Conservation (phyloP, 2,888 invertebrate genomes). For the Beris morrisii region DNA sequence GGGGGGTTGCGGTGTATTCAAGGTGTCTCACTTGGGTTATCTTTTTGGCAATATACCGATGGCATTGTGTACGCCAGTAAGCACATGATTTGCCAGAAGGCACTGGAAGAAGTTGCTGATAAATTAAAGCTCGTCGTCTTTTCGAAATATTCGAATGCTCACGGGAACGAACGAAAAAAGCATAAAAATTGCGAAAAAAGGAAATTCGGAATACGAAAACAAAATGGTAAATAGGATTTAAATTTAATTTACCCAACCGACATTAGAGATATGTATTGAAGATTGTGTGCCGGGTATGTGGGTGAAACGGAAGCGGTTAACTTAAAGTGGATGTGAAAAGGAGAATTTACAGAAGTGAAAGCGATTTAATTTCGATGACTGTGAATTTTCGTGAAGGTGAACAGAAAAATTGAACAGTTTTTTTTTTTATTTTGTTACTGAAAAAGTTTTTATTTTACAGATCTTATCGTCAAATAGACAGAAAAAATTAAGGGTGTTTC, state of each 20-base stretch:
- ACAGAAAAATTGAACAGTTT: constrained; percentile 2
- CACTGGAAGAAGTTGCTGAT: not conserved
- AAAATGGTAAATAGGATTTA: constrained; percentile 11
- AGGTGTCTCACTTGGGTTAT: too few species aligned
- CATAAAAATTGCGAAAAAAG: not conserved
- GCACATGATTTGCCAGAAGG: too few species aligned
- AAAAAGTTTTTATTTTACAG: too few species aligned
- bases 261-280: constrained; percentile 5
- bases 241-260: constrained; percentile 8
- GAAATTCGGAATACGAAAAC: not conserved
- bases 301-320: constrained; percentile 6
- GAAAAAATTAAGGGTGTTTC: too few species aligned
- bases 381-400: not conserved
- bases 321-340: not conserved
- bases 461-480: too few species aligned
- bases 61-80: too few species aligned
- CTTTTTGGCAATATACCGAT: too few species aligned
- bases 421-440: not conserved
- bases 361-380: not conserved
- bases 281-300: not conserved
- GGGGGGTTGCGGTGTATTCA: too few species aligned
- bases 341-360: not conserved
- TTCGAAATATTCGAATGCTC: not conserved
- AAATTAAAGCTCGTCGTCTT: not conserved
- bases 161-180: not conserved